Evolutionary conservation across 1,140 invertebrate genomes (phyloP).

Genomic region (Cecropterus lyciades): DNA sequence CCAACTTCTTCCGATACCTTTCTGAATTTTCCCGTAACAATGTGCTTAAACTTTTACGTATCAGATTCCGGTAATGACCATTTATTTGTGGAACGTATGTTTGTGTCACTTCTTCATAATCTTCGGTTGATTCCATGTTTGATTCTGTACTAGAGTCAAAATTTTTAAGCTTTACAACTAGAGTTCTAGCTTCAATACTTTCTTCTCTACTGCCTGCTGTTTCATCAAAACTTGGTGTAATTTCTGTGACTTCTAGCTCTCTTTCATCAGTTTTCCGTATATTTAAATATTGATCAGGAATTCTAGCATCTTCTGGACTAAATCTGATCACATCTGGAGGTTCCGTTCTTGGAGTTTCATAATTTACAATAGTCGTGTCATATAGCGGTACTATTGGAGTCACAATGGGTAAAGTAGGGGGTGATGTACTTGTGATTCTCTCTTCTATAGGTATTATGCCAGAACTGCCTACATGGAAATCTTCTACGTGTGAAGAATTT

Average conservation of each 20-base stretch:
- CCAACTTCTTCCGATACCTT: constrained; percentile 60
- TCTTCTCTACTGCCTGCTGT: constrained; percentile 13
- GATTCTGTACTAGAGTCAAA: constrained; percentile 47
- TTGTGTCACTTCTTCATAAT: constrained; percentile 29
- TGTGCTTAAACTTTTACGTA: constrained; percentile 54
- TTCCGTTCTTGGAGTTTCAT: constrained; percentile 42
- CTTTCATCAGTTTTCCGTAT: constrained; percentile 33
- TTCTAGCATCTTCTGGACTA: constrained; percentile 69
- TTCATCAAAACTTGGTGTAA: constrained; percentile 4
- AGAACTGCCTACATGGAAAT: constrained; percentile 71
- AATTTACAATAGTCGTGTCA: constrained; percentile 40
- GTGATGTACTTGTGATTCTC: constrained; percentile 30
- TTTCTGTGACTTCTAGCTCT: constrained; percentile 30
- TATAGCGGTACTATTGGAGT: constrained; percentile 49
- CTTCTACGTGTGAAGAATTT: constrained; percentile 59
- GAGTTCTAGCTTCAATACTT: constrained; percentile 45
- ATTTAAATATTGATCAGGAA: constrained; percentile 64
- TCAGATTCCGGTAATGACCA: constrained; percentile 67
- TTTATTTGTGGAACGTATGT: constrained; percentile 71
- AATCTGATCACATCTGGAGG: constrained; percentile 71
- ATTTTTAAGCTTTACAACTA: constrained; percentile 63
- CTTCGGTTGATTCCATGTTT: constrained; percentile 32
- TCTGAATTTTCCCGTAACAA: constrained; percentile 60
- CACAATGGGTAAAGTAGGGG: constrained; percentile 43
- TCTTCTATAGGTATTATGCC: constrained; percentile 61